These are phyloP conservation scores for Phrynosoma platyrhinos DNA, from an alignment of 2,113 vertebrate species.

Conservation along the genomic window DNA sequence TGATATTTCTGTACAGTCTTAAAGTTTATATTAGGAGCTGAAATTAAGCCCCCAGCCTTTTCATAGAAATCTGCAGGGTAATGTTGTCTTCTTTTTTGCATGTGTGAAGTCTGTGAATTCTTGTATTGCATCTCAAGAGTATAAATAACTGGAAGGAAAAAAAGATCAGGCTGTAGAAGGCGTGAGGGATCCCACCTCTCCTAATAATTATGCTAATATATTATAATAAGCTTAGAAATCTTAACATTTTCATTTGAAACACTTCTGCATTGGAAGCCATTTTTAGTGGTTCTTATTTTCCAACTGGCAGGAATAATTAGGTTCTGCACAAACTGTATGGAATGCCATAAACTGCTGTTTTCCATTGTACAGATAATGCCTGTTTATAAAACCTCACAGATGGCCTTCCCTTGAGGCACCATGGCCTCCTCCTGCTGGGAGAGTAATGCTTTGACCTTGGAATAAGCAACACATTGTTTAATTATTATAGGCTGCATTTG, in stretches of 20 bases:
- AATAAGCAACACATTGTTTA: slow-evolving; percentile 16
- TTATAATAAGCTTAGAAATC: not conserved
- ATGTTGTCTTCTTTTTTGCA: not conserved
- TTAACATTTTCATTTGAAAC: not conserved
- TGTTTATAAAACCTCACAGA: slow-evolving; percentile 32
- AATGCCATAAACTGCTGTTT: not conserved
- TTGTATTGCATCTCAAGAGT: not conserved
- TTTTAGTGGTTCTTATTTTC: not conserved
- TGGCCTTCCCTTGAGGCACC: slow-evolving; percentile 41
- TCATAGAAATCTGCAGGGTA: not conserved
- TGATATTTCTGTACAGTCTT: not conserved
- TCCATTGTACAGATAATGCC: not conserved
- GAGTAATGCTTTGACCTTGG: slow-evolving; percentile 26
- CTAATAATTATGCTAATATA: not conserved
- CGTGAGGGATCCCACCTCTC: not conserved
- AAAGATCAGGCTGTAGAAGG: not conserved
- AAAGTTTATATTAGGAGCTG: not conserved
- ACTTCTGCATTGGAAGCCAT: not conserved
- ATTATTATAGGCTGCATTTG: not conserved
- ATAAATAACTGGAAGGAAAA: not conserved
- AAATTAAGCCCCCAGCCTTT: not conserved
- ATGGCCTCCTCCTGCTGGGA: not conserved
- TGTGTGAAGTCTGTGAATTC: fast-evolving
- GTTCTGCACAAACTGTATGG: not conserved
- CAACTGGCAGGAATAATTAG: not conserved